These are phyloP conservation scores for Dolichomitus sp. DNA, from an alignment of 2,888 invertebrate genomes.

Conservation along the genomic window DNA sequence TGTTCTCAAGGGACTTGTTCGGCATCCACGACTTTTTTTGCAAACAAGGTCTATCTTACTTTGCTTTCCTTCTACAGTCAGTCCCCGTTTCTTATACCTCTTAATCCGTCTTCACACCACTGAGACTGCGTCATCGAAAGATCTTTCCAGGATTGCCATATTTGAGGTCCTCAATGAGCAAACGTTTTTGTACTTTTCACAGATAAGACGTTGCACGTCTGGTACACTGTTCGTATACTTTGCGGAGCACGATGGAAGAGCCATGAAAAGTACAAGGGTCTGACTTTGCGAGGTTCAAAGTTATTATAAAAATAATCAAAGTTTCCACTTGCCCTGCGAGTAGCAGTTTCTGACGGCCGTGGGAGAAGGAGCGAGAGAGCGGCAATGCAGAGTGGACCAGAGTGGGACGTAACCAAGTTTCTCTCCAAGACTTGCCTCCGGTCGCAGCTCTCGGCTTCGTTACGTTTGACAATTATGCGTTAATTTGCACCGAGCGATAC, in stretches of 20 bases:
- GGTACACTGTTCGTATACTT: conserved; percentile 62
- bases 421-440: conserved; percentile 70
- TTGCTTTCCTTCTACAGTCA: conserved; percentile 2
- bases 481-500: conserved; percentile 86
- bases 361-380: conserved; percentile 52
- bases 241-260: conserved; percentile 31
- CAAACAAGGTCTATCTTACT: conserved; percentile 61
- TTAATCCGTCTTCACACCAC: not conserved
- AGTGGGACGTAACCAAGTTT: conserved; percentile 63
- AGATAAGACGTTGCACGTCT: conserved; percentile 44
- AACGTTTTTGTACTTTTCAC: conserved; percentile 38
- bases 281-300: conserved; percentile 72
- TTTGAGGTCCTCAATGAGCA: conserved; percentile 37
- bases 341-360: conserved; percentile 58
- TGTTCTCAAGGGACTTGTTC: conserved; percentile 61
- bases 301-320: conserved; percentile 86
- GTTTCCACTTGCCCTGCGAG: conserved; percentile 75
- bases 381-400: conserved; percentile 47
- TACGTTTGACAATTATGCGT: conserved; percentile 87
- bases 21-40: conserved; percentile 51
- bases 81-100: conserved; percentile 1
- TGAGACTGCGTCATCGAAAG: conserved; percentile 17
- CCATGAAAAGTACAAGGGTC: conserved; percentile 27
- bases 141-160: conserved; percentile 27
- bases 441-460: conserved; percentile 77